Evolutionary conservation across 1,140 invertebrate species (phyloP), one percentile per base, ranked within the genome.

Genomic region (Dinothrombium tinctorium): DNA sequence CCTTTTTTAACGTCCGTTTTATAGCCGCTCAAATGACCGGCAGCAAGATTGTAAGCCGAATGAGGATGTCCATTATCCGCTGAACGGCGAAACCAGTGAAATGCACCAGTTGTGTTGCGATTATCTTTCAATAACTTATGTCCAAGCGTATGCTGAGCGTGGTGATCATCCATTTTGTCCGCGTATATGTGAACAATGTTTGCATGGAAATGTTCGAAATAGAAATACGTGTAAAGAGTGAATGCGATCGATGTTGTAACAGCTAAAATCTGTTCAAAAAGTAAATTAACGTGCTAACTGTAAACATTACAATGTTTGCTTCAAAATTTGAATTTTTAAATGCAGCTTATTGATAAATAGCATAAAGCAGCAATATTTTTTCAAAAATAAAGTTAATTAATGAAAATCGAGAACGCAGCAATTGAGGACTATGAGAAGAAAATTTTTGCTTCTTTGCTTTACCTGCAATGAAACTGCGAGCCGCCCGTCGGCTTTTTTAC

Each of bases 1-100:
- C 72, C 65, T 46, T 61, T 54, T 28, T 53, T 44, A 33, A 53
- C 46, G 41, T 53, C 51, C 22, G 51, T 53, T 23, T 40, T 36
- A 40, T 47, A 48, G 9, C 67, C 65, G 45, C 66, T 61, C 29
- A 69, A 50, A 50, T 69, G 65, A 20, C 64, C 65, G 22, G 67
- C 55, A 17, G 65, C 67, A 12, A 69, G 50, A 49, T 69, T 69
- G 49, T 67, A 68, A 9, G 63, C 54, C 1, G 67, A 63, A 47
- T 67, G 61, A 4, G 67, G 58, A 51, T 69, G 65, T 1, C 67
- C 67, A 46, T 68, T 61, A 25, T 65, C 58, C 7, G 66, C 57
- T 7, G 67, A 40, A 52, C 54, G 58, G 56, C 58, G 58, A 50
- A 65, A 68, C 60, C 63, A 66, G 37, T 64, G 49, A 58, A 68